Evolutionary conservation across 2,888 invertebrate genomes (phyloP).

Genomic region (Bimastos eiseni): DNA sequence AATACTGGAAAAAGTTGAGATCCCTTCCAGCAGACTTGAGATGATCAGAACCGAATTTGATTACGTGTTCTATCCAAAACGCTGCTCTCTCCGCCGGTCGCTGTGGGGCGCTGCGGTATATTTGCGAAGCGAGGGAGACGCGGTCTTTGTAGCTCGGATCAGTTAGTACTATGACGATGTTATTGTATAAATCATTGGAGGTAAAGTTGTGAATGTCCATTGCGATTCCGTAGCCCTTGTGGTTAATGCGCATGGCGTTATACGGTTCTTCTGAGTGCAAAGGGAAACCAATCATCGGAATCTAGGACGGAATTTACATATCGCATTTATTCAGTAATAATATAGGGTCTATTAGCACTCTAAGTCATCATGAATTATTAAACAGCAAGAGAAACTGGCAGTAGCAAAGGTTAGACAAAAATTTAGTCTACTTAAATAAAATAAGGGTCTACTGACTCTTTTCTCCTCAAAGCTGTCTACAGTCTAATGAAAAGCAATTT

Average conservation of each 20-base stretch:
- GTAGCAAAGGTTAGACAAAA: too few relatives aligned
- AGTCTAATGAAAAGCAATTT: too few relatives aligned
- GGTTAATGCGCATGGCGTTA: slow-evolving; percentile 29
- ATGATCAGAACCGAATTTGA: slow-evolving; percentile 6
- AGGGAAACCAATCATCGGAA: slow-evolving; percentile 36
- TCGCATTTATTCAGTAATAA: too few relatives aligned
- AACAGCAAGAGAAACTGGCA: too few relatives aligned
- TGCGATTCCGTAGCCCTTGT: slow-evolving; percentile 27
- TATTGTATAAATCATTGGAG: slow-evolving; percentile 20
- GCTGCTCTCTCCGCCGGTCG: slow-evolving; percentile 6
- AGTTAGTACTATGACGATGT: background rate
- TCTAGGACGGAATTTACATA: background rate
- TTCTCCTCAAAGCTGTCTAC: too few relatives aligned
- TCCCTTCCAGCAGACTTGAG: background rate
- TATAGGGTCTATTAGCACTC: too few relatives aligned
- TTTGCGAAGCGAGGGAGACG: background rate
- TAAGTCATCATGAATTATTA: too few relatives aligned
- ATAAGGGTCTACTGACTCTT: too few relatives aligned
- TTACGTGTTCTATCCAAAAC: background rate
- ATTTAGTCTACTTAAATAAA: too few relatives aligned
- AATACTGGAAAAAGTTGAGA: background rate
- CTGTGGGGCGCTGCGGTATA: slow-evolving; percentile 1
- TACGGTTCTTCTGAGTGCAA: slow-evolving; percentile 28
- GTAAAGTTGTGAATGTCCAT: slow-evolving; percentile 28
- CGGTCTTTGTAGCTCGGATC: background rate